These are phyloP conservation scores for Stichodactyla mertensii DNA, from an alignment of 64 coral and sea anemone species.

Conservation along the genomic window DNA sequence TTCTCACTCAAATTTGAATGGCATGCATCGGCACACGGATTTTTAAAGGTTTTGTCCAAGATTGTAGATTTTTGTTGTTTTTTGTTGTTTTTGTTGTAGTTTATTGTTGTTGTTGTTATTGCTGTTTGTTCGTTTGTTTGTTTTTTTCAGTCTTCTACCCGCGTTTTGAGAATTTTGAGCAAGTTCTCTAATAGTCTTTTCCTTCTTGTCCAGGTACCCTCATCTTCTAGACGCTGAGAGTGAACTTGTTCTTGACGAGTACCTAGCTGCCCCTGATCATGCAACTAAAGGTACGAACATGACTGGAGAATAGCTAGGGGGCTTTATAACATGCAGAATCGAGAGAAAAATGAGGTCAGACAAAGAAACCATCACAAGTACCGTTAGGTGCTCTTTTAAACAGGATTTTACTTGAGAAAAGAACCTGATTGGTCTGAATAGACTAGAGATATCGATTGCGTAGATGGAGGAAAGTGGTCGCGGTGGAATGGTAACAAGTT, in stretches of 20 bases:
- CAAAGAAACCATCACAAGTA: background rate
- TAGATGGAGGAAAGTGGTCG: too few species aligned
- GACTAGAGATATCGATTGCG: too few species aligned
- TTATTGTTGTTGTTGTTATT: too few species aligned
- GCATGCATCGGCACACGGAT: background rate
- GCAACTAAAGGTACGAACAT: conserved; percentile 58
- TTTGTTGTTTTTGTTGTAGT: background rate
- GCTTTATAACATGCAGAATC: too few species aligned
- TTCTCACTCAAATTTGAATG: too few species aligned
- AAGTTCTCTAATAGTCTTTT: too few species aligned
- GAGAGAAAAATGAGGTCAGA: background rate
- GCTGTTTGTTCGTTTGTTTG: too few species aligned
- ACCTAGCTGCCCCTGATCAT: conserved; percentile 75
- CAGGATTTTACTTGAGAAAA: background rate
- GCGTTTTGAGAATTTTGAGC: too few species aligned
- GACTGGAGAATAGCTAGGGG: background rate
- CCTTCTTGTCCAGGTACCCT: conserved; percentile 32
- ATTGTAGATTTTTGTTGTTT: background rate
- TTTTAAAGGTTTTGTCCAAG: background rate
- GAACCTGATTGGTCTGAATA: background rate
- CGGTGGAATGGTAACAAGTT: too few species aligned
- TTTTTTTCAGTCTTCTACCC: too few species aligned
- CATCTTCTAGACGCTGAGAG: conserved; percentile 36
- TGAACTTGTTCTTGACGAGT: conserved; percentile 49
- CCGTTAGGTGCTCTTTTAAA: too few species aligned